phyloP scores from a whole-genome alignment of 1,140 invertebrate species.

The Brachionus calyciflorus region DNA sequence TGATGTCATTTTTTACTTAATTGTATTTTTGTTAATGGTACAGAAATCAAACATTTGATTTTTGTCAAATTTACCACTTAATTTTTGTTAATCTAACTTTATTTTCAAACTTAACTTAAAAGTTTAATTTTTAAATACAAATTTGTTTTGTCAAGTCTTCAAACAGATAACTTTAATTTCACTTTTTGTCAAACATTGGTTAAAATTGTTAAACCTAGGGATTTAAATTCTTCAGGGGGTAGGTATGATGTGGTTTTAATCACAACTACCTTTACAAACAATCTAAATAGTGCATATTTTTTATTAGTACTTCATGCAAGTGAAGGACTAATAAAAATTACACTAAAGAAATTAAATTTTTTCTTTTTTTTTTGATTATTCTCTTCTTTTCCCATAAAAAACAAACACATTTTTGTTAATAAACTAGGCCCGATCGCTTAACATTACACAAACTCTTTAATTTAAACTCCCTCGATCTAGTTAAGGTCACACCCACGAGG shows the following conservation, averaged over 20 bases:
- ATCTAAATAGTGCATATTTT: not conserved
- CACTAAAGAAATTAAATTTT: not conserved
- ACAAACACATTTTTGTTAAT: not conserved
- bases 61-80: too few relatives aligned
- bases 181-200: not conserved
- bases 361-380: not conserved
- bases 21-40: too few relatives aligned
- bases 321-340: not conserved
- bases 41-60: too few relatives aligned
- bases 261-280: too few relatives aligned
- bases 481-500: not conserved
- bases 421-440: not conserved
- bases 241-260: constrained; percentile 10
- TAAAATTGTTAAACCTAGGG: not conserved
- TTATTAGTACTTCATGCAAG: not conserved
- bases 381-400: too few relatives aligned
- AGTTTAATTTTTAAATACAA: too few relatives aligned
- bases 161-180: not conserved
- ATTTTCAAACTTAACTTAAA: too few relatives aligned
- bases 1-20: too few relatives aligned
- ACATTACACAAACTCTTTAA: not conserved
- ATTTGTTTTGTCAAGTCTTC: too few relatives aligned
- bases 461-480: not conserved
- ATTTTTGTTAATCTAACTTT: too few relatives aligned
- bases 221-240: not conserved